Conservation (phyloP, 2,888 invertebrate genomes). For the Quadroppia sp. region DNA sequence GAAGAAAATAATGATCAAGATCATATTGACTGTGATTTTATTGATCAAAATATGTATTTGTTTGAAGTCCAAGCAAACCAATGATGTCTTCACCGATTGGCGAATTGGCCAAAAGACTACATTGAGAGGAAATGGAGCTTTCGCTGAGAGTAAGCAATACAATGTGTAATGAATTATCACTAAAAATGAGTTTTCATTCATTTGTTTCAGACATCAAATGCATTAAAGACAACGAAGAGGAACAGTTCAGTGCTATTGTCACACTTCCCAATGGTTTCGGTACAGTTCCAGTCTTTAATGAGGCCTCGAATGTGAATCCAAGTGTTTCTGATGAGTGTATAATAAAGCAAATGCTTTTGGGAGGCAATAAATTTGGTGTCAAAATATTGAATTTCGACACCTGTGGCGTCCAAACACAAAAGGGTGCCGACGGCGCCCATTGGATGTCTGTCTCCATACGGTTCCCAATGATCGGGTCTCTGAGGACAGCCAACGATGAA, state of each 20-base stretch:
- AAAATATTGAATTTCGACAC: constrained; percentile 45
- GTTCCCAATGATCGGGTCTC: constrained; percentile 50
- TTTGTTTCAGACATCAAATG: constrained; percentile 48
- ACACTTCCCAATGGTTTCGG: constrained; percentile 46
- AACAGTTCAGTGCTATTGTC: constrained; percentile 48
- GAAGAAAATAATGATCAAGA: too few relatives aligned
- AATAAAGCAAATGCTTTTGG: constrained; percentile 41
- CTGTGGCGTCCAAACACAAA: constrained; percentile 46
- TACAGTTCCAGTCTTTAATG: constrained; percentile 46
- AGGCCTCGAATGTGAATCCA: constrained; percentile 40
- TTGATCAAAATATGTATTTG: background rate
- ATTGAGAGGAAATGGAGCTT: background rate
- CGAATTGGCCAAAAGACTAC: background rate
- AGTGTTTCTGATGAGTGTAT: constrained; percentile 42
- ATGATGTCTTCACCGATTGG: constrained; percentile 24
- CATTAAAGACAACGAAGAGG: constrained; percentile 44
- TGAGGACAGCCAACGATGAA: constrained; percentile 51
- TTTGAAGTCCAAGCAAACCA: background rate
- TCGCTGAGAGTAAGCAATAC: constrained; percentile 13
- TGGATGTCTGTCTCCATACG: constrained; percentile 50
- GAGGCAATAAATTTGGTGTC: constrained; percentile 39
- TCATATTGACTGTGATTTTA: background rate
- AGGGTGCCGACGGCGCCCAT: constrained; percentile 45
- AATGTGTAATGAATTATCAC: background rate
- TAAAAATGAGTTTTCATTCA: background rate